A percentile compares a stretch with the other conserved stretches of the same genome.
phyloP scores from a whole-genome alignment of 1,140 invertebrate species.

The Nylanderia fulva region DNA sequence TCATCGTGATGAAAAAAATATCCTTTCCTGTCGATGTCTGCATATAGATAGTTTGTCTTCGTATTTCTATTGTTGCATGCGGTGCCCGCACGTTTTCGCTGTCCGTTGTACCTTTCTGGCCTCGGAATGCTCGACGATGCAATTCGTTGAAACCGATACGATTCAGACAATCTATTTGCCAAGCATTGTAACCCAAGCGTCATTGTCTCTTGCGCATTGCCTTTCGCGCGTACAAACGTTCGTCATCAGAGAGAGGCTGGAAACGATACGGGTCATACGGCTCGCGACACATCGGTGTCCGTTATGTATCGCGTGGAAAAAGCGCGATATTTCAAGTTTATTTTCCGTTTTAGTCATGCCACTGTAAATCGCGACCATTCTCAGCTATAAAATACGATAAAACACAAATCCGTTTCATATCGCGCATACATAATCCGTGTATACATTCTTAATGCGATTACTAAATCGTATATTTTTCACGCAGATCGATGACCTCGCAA shows the following conservation, averaged over 20 bases:
- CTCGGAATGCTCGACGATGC: slow-evolving; percentile 59
- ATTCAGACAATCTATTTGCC: slow-evolving; percentile 79
- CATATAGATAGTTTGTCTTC: slow-evolving; percentile 1
- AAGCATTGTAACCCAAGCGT: slow-evolving; percentile 79
- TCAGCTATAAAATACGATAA: slow-evolving; percentile 4
- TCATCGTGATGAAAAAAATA: slow-evolving; percentile 5
- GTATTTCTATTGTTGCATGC: slow-evolving; percentile 51
- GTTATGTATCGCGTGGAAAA: slow-evolving; percentile 48
- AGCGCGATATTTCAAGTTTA: slow-evolving; percentile 55
- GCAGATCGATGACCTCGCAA: not conserved
- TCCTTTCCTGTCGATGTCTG: not conserved
- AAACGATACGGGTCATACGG: slow-evolving; percentile 48
- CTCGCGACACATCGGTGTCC: slow-evolving; percentile 43
- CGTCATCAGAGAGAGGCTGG: slow-evolving; percentile 17
- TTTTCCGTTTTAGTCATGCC: slow-evolving; percentile 42
- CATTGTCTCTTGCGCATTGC: slow-evolving; percentile 67
- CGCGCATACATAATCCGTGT: slow-evolving; percentile 23
- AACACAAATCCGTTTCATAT: slow-evolving; percentile 16
- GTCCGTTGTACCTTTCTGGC: slow-evolving; percentile 68
- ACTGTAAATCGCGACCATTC: slow-evolving; percentile 34
- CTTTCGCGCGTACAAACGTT: slow-evolving; percentile 36
- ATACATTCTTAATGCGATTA: slow-evolving; percentile 25
- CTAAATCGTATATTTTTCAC: slow-evolving; percentile 11
- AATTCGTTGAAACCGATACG: slow-evolving; percentile 73
- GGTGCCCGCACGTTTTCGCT: slow-evolving; percentile 59